These are phyloP conservation scores for Argopecten irradians DNA, from an alignment of 1,140 invertebrate genomes.

Conservation along the genomic window DNA sequence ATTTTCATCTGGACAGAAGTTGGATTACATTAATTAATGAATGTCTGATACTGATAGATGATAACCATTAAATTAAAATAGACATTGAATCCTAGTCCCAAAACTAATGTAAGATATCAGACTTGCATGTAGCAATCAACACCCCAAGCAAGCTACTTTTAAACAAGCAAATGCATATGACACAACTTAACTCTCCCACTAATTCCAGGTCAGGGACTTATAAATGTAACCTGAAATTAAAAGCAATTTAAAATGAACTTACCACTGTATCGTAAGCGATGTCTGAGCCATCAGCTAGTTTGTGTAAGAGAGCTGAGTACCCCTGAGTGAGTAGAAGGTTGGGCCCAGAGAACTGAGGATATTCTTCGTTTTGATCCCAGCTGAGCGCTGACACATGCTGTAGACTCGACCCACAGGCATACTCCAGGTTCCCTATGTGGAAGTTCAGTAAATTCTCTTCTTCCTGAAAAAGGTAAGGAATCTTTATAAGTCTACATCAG, in stretches of 20 bases:
- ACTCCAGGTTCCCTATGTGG: slow-evolving; percentile 77
- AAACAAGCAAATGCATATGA: not conserved
- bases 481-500: not conserved
- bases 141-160: not conserved
- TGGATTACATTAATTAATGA: no score
- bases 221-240: not conserved
- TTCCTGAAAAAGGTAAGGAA: slow-evolving; percentile 56
- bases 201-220: not conserved
- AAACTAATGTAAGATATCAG: no score
- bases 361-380: slow-evolving; percentile 78
- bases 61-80: no score
- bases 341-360: slow-evolving; percentile 75
- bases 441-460: slow-evolving; percentile 75
- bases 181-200: not conserved
- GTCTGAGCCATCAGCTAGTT: slow-evolving; percentile 72
- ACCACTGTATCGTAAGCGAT: slow-evolving; percentile 69
- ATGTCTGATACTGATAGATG: no score
- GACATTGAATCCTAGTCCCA: no score
- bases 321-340: slow-evolving; percentile 70
- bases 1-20: no score
- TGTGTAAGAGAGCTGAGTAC: slow-evolving; percentile 60
- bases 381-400: slow-evolving; percentile 73
- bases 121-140: not conserved
- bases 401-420: slow-evolving; percentile 74
- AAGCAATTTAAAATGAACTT: not conserved